phyloP scores from a whole-genome alignment of 2,113 vertebrate species.

The Neotoma lepida region DNA sequence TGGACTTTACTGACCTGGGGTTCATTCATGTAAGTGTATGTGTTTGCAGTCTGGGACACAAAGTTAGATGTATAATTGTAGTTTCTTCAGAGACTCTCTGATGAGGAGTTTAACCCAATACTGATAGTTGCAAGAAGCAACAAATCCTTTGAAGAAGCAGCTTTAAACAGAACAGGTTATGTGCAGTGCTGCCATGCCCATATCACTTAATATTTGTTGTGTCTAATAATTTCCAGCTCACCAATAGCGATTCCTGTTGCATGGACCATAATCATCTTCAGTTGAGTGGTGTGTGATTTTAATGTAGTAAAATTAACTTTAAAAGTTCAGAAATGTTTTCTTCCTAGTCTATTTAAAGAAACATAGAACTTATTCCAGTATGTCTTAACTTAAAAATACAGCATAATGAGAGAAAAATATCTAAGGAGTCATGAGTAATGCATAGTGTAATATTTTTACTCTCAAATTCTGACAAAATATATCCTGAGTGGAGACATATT shows the following conservation, averaged over 20 bases:
- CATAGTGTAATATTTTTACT: not conserved
- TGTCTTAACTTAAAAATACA: not conserved
- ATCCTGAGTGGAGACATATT: not conserved
- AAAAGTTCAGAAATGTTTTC: not conserved
- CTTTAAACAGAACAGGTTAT: rapidly evolving
- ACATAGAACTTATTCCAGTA: not conserved
- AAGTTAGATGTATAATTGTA: not conserved
- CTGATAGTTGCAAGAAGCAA: not conserved
- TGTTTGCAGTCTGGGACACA: not conserved
- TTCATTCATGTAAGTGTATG: not conserved
- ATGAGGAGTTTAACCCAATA: not conserved
- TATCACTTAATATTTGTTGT: not conserved
- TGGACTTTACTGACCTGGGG: not conserved
- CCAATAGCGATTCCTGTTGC: not conserved
- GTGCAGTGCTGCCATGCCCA: not conserved
- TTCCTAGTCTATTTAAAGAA: not conserved
- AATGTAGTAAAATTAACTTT: not conserved
- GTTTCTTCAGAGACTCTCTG: not conserved
- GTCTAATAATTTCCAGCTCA: not conserved
- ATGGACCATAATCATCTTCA: not conserved
- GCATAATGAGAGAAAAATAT: not conserved
- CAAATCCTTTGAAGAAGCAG: not conserved
- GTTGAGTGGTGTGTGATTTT: not conserved
- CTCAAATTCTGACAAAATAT: not conserved
- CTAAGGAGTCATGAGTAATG: not conserved